Base-by-base conservation (phyloP, 1,140 invertebrate genomes). In the Drosophila nebulosa region DNA sequence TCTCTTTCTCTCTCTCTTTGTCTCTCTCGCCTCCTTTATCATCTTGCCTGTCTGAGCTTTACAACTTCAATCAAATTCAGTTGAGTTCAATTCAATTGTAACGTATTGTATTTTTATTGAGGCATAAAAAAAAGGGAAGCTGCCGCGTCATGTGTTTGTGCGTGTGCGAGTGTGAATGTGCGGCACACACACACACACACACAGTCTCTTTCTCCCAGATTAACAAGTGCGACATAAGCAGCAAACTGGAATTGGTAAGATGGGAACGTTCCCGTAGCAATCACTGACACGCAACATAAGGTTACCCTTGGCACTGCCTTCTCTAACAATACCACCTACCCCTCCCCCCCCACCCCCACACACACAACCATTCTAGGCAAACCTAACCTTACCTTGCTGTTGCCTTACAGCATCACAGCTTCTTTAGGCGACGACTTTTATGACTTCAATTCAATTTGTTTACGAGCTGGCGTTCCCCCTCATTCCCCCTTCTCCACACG, bases 51-150 rank as follows among this genome's bases (percentile, higher is more conserved):
- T 70, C 83, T 78, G 78, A 83, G 83, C 83, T 83, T 88, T 88
- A 88, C 83, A 88, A 88, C 83, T 88, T 88, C 83, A 88, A 88
- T 88, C 83, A 88, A 88, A 88, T 88, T 88, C 83, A 88, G 88
- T 88, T 88, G 83, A 88, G 83, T 88, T 88, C 83, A 88, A 88
- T 88, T 88, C 83, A 88, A 88, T 88, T 88, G 83, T 88, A 88
- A 88, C 83, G 83, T 88, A 88, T 88, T 88, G 83, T 88, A 83
- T 88, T 88, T 88, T 88, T 88, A 88, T 88, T 88, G 83, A 88
- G 78, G 83, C 83, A 88, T 88, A 85, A 85, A 88, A 81, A 81
- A 83, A 79, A 78, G 62, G 78, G 77, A 69, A 75, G 76, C 62
- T 80, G 78, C 61, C 46, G 27, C 65, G 52, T 35, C 63, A 53